Percentiles rank a stretch among this genome's conserved stretches.
Evolutionary conservation across 2,888 invertebrate genomes (phyloP).

Genomic region (Melikaiella ostensackeni): DNA sequence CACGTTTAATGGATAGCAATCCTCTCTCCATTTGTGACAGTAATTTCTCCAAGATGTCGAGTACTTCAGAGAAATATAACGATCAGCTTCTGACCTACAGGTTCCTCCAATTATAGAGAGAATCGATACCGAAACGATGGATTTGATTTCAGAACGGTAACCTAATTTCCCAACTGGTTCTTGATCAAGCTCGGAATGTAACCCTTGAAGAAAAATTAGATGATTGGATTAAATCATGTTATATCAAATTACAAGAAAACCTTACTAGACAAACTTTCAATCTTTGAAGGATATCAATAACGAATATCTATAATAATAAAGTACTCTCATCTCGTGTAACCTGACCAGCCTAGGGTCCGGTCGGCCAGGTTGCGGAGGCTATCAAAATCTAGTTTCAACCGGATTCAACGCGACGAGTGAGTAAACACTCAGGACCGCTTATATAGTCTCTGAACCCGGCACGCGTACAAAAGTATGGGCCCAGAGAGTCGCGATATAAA

Average conservation of each 20-base stretch:
- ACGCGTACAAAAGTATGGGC: too few relatives aligned
- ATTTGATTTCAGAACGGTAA: conserved; percentile 18
- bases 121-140: conserved; percentile 9
- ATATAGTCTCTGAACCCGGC: too few relatives aligned
- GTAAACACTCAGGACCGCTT: too few relatives aligned
- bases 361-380: too few relatives aligned
- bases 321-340: too few relatives aligned
- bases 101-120: conserved; percentile 4
- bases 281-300: too few relatives aligned
- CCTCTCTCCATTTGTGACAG: background rate
- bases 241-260: background rate
- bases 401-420: too few relatives aligned
- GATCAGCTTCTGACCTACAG: conserved; percentile 11
- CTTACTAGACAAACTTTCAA: too few relatives aligned
- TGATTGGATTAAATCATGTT: background rate
- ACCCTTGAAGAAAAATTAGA: background rate
- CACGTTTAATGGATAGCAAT: background rate
- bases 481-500: too few relatives aligned
- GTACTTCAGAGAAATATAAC: conserved; percentile 13
- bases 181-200: background rate
- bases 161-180: conserved; percentile 4
- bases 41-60: conserved; percentile 17
- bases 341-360: too few relatives aligned
- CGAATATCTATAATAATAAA: too few relatives aligned
- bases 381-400: too few relatives aligned